Base-by-base conservation (phyloP, 2,113 vertebrate species). In the Cichladusa arquata region DNA sequence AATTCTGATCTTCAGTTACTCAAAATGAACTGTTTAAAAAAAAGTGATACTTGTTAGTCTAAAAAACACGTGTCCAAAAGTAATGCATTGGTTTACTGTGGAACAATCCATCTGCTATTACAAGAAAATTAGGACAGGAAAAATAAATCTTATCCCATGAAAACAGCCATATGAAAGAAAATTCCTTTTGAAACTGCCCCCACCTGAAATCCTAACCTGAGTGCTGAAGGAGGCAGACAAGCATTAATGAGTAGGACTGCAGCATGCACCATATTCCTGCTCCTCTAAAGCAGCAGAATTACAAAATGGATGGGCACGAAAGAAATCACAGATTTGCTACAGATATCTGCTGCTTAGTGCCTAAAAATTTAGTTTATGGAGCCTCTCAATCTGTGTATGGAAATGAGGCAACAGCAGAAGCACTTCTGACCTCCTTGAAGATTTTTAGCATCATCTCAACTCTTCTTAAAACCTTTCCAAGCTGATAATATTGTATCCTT, bases 21-120 rank as follows among this genome's bases (percentile, higher is more conserved):
- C 83, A 96, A 95, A 96, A 83, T 34, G 81, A 95, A 51, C 79
- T 79, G 88, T 87, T 91, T 91, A 66, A 88, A 96, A 94, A 94
- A 94, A 79, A 67, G 48, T 51, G 53, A 97, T 69, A 79, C 79
- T 90, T 96, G 56, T 97, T 98, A 97, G 95, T 94, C 95, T 94
- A 96, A 79, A 79, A 94, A 96, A 93, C 65, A 79, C 25, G 56
- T 69, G 78, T 92, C 86, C 82, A 76, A 90, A 90, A 93, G 89
- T 86, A 97, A 97, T 73, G 82, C 94, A 91, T 73, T 95, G 67
- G 94, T 92, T 98, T 95, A 97, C 96, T 90, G 72, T 96, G 90
- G 94, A 96, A 95, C 91, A 95, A 97, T 98, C 95, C 92, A 95
- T 88, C 97, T 97, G 96, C 96, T 98, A 95, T 95, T 97, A 88